Percentiles rank a stretch among this genome's conserved stretches.
These are phyloP conservation scores for Argyra leucocephala DNA, from an alignment of 2,888 invertebrate species.

Conservation along the genomic window DNA sequence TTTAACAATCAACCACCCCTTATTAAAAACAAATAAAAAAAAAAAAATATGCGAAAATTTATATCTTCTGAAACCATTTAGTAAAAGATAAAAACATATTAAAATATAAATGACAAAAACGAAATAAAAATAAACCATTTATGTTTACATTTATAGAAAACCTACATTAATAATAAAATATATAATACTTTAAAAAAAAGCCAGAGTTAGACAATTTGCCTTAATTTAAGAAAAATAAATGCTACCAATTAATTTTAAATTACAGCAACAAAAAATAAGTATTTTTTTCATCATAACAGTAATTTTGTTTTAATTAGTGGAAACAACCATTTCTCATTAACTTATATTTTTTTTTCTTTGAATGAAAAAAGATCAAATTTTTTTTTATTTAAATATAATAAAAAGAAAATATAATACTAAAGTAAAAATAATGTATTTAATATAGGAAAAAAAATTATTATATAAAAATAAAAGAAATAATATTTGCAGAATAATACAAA, in stretches of 20 bases:
- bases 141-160: neutral
- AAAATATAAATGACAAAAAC: neutral
- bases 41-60: neutral
- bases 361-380: neutral
- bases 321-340: constrained; percentile 7
- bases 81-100: neutral
- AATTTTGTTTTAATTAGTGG: neutral
- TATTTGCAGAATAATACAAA: neutral
- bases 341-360: neutral
- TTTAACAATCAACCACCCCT: constrained; percentile 15
- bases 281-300: neutral
- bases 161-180: neutral
- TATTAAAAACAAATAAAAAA: neutral
- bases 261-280: neutral
- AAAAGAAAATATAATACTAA: no score
- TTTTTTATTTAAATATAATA: constrained; percentile 2
- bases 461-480: no score
- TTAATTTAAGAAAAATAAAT: neutral
- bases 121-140: neutral
- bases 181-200: neutral
- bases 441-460: no score
- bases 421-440: no score
- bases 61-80: neutral
- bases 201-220: neutral
- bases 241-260: neutral